phyloP scores from a whole-genome alignment of 2,888 invertebrate species.

The Tanytarsus gracilentus region DNA sequence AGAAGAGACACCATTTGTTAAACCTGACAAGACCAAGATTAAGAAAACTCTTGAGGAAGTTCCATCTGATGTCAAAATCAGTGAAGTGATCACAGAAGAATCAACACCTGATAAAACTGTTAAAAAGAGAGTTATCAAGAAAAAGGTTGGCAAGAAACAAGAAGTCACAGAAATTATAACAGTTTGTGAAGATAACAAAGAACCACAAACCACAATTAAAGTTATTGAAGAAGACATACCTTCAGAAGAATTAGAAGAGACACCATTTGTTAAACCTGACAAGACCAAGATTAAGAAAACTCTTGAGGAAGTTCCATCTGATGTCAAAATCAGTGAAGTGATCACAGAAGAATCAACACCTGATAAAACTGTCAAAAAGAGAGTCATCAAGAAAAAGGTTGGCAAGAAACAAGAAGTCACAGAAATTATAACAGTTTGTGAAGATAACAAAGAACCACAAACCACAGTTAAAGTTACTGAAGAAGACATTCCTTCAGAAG shows the following conservation, averaged over 20 bases:
- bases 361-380: constrained; percentile 36
- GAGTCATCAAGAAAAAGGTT: constrained; percentile 35
- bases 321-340: constrained; percentile 29
- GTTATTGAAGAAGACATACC: constrained; percentile 33
- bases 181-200: constrained; percentile 33
- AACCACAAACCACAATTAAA: constrained; percentile 36
- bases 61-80: constrained; percentile 5
- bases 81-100: constrained; percentile 30
- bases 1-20: neutral
- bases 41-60: constrained; percentile 30
- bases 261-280: constrained; percentile 37
- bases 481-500: too few relatives aligned
- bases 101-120: constrained; percentile 15
- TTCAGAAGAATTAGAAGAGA: constrained; percentile 37
- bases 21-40: constrained; percentile 18
- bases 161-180: constrained; percentile 38
- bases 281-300: constrained; percentile 33
- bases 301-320: constrained; percentile 18
- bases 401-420: constrained; percentile 34
- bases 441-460: constrained; percentile 37
- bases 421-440: constrained; percentile 37
- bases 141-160: constrained; percentile 34
- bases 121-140: constrained; percentile 36
- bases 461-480: neutral
- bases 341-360: constrained; percentile 30